phyloP scores from a whole-genome alignment of 2,113 vertebrate species.

The Apteryx owenii region DNA sequence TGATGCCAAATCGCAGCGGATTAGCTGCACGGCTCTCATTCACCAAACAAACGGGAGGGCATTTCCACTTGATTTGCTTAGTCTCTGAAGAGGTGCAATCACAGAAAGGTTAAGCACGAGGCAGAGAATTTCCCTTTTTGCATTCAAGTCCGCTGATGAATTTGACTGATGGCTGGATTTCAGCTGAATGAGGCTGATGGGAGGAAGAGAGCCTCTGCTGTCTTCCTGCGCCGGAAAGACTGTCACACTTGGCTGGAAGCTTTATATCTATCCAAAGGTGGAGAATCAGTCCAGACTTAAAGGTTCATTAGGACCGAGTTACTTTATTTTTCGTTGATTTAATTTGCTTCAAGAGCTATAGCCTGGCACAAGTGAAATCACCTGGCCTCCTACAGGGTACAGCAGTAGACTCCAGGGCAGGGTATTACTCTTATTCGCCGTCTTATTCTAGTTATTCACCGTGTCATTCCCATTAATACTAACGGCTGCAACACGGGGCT shows the following conservation, averaged over 20 bases:
- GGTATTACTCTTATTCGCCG: background rate
- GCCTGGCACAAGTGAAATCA: background rate
- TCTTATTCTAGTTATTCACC: background rate
- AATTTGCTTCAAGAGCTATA: background rate
- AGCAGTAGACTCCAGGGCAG: background rate
- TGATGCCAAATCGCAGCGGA: constrained; percentile 2
- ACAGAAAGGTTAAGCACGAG: constrained; percentile 56
- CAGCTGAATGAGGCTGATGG: constrained; percentile 54
- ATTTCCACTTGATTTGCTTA: constrained; percentile 60
- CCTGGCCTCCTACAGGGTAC: background rate
- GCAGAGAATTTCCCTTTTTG: constrained; percentile 50
- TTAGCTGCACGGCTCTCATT: background rate
- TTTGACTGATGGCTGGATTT: constrained; percentile 47
- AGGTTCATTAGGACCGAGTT: background rate
- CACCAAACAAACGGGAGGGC: constrained; percentile 44
- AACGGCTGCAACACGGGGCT: background rate
- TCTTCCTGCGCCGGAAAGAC: background rate
- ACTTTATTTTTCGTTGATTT: background rate
- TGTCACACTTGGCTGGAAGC: background rate
- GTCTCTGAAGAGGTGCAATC: constrained; percentile 69
- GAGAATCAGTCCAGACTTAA: background rate
- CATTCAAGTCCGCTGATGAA: constrained; percentile 56
- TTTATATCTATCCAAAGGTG: background rate
- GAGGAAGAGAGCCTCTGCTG: background rate
- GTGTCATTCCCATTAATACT: background rate